Conservation (phyloP, 30 jellyfish, hydroid and myxozoan species). For the Pseudorhiza aurosa region DNA sequence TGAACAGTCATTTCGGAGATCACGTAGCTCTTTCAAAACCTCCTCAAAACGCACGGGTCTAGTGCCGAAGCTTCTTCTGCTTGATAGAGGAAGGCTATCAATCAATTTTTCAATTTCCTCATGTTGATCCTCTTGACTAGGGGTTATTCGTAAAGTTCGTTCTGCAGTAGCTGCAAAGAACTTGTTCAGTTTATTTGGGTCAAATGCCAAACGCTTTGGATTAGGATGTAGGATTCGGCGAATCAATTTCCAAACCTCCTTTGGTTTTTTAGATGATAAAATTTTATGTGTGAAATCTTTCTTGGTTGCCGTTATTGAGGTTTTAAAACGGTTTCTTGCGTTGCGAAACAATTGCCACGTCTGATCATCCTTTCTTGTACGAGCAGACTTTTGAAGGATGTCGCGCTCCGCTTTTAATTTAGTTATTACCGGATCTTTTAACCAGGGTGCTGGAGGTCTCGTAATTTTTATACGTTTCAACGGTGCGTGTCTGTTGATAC, state of each 20-base stretch:
- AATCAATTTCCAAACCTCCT: constrained; percentile 68
- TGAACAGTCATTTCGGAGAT: constrained; percentile 34
- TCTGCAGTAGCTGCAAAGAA: constrained; percentile 33
- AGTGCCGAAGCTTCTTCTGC: constrained; percentile 28
- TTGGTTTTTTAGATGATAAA: constrained; percentile 32
- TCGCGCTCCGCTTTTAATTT: constrained; percentile 12
- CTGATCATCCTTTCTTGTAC: constrained; percentile 37
- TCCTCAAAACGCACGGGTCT: constrained; percentile 43
- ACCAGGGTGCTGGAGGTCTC: no score
- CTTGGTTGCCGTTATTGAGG: constrained; percentile 36
- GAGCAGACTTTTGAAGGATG: constrained; percentile 15
- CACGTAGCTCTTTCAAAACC: constrained; percentile 38
- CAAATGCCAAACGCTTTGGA: constrained; percentile 4
- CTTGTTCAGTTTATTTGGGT: constrained; percentile 13
- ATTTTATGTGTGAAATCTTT: constrained; percentile 1
- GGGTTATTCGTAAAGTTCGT: constrained; percentile 27
- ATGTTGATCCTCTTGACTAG: constrained; percentile 39
- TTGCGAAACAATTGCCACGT: constrained; percentile 27
- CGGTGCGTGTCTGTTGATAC: no score
- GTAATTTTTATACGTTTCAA: no score
- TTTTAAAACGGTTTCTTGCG: constrained; percentile 17
- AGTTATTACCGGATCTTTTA: no score
- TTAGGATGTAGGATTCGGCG: constrained; percentile 35
- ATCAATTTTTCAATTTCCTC: constrained; percentile 51
- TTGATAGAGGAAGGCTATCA: constrained; percentile 44